A percentile compares a stretch with the other conserved stretches of the same genome.
These are phyloP conservation scores for Pseudorhiza aurosa DNA, from an alignment of 30 jellyfish, hydroid and myxozoan species.

Conservation along the genomic window DNA sequence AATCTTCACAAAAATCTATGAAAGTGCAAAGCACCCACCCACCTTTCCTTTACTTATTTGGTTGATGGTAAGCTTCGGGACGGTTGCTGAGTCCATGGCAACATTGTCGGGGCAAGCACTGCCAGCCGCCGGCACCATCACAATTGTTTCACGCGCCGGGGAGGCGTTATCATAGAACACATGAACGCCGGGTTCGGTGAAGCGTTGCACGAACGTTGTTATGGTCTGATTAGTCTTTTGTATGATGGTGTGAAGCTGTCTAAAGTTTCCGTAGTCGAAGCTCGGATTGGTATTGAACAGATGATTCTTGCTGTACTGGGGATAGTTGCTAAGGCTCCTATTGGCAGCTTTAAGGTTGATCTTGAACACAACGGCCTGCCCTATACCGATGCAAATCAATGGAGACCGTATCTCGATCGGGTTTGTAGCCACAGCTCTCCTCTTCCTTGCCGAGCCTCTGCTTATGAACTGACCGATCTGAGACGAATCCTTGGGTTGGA, in stretches of 20 bases:
- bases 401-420: slow-evolving; percentile 88
- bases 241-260: slow-evolving; percentile 78
- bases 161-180: slow-evolving; percentile 94
- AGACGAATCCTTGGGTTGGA: slow-evolving; percentile 32
- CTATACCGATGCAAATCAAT: slow-evolving; percentile 74
- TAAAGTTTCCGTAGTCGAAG: slow-evolving; percentile 93
- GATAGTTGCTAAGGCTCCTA: slow-evolving; percentile 87
- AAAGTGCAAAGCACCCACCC: neutral
- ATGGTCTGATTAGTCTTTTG: slow-evolving; percentile 88
- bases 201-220: slow-evolving; percentile 78
- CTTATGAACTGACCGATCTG: slow-evolving; percentile 19
- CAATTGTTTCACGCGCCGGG: slow-evolving; percentile 85
- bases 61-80: slow-evolving; percentile 41
- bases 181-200: slow-evolving; percentile 91
- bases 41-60: slow-evolving; percentile 47
- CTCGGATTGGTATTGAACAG: slow-evolving; percentile 89
- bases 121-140: slow-evolving; percentile 85
- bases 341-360: slow-evolving; percentile 63
- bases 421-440: slow-evolving; percentile 67
- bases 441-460: slow-evolving; percentile 33
- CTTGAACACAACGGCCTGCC: slow-evolving; percentile 81
- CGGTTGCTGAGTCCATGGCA: slow-evolving; percentile 81
- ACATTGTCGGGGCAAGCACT: slow-evolving; percentile 78
- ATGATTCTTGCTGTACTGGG: slow-evolving; percentile 86
- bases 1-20: no score